Percentiles rank a stretch among this genome's conserved stretches.
These are phyloP conservation scores for Penaeus monodon DNA, from an alignment of 2,888 invertebrate species.

Conservation along the genomic window DNA sequence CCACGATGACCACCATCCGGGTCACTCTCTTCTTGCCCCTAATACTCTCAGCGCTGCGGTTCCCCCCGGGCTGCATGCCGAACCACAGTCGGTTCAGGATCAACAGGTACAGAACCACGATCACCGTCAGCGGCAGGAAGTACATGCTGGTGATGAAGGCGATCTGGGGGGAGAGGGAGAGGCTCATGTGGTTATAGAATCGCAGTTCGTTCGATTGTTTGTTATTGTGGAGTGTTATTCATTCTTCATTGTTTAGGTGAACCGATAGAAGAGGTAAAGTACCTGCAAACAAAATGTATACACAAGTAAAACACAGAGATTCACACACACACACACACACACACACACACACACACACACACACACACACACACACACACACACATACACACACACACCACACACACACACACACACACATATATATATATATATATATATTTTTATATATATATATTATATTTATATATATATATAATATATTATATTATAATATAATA, in stretches of 20 bases:
- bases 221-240: background rate
- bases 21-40: slow-evolving; percentile 90
- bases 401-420: slow-evolving; percentile 10
- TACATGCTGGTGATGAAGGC: slow-evolving; percentile 90
- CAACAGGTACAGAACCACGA: slow-evolving; percentile 87
- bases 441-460: background rate
- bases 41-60: slow-evolving; percentile 84
- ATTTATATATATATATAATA: background rate
- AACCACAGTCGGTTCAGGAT: slow-evolving; percentile 91
- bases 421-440: background rate
- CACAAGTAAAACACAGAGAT: background rate
- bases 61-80: slow-evolving; percentile 77
- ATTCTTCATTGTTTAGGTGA: too few relatives aligned
- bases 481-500: too few relatives aligned
- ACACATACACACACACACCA: slow-evolving; percentile 10
- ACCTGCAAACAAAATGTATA: background rate
- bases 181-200: background rate
- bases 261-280: too few relatives aligned
- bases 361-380: slow-evolving; percentile 12
- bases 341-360: background rate
- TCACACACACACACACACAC: too few relatives aligned
- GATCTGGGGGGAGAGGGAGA: slow-evolving; percentile 73
- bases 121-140: slow-evolving; percentile 86
- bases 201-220: background rate
- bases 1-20: slow-evolving; percentile 90